A percentile compares a stretch with the other conserved stretches of the same genome.
phyloP scores from a whole-genome alignment of 2,797 vertebrate species.

The Antennarius maculatus region DNA sequence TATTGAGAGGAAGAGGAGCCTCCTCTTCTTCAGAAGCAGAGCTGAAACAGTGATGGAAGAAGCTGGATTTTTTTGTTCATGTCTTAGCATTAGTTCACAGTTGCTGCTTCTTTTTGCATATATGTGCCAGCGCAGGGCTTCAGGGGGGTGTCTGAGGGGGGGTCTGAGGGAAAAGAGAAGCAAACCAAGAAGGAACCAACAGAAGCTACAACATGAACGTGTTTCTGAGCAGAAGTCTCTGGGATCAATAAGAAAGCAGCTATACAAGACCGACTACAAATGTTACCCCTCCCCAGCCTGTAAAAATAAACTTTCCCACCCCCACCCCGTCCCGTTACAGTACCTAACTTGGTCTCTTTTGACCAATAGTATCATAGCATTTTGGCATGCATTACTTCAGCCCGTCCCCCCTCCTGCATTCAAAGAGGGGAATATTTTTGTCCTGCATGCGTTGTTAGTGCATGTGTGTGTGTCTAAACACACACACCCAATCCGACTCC shows the following conservation, averaged over 20 bases:
- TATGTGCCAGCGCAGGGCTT: conserved; percentile 82
- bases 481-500: conserved; percentile 71
- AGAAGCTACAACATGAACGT: conserved; percentile 69
- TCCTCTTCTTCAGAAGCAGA: conserved; percentile 37
- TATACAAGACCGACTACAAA: conserved; percentile 74
- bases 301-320: conserved; percentile 77
- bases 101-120: conserved; percentile 87
- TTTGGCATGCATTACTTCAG: conserved; percentile 81
- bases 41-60: conserved; percentile 61
- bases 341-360: conserved; percentile 74
- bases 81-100: conserved; percentile 81
- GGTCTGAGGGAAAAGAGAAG: conserved; percentile 81
- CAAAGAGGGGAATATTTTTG: conserved; percentile 69
- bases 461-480: conserved; percentile 77
- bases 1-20: conserved; percentile 20
- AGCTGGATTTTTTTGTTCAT: conserved; percentile 63
- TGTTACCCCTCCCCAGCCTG: conserved; percentile 60
- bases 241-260: conserved; percentile 75
- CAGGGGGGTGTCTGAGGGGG: conserved; percentile 71
- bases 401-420: conserved; percentile 68
- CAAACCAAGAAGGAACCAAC: conserved; percentile 62
- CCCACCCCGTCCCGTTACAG: conserved; percentile 69
- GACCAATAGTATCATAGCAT: conserved; percentile 79
- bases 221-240: conserved; percentile 69
- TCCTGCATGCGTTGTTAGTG: conserved; percentile 82